These are phyloP conservation scores for Eleginops maclovinus DNA, from an alignment of 2,113 vertebrate species.

Conservation along the genomic window DNA sequence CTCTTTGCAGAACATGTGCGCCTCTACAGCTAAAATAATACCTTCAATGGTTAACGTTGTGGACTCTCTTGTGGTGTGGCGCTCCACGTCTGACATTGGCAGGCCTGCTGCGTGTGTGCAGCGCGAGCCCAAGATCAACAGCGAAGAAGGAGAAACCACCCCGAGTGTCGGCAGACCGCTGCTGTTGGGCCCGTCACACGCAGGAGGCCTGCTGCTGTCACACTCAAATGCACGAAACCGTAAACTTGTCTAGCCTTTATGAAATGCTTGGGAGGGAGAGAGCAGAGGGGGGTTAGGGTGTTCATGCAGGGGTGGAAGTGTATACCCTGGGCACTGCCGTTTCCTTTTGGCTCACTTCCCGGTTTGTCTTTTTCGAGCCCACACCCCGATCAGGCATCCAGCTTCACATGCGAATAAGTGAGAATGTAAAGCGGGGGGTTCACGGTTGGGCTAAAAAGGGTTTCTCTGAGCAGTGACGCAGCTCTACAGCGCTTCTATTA, in stretches of 20 bases:
- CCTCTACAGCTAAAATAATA: slow-evolving; percentile 41
- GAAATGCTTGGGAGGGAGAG: slow-evolving; percentile 28
- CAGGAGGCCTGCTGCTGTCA: slow-evolving; percentile 57
- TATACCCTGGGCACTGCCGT: slow-evolving; percentile 59
- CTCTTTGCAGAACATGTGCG: slow-evolving; percentile 26
- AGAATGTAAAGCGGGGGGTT: slow-evolving; percentile 17
- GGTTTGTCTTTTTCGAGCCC: slow-evolving; percentile 50
- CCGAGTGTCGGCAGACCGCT: slow-evolving; percentile 51
- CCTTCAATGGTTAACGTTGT: slow-evolving; percentile 37
- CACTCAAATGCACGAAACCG: slow-evolving; percentile 41
- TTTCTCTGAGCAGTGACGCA: slow-evolving; percentile 48
- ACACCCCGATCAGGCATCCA: slow-evolving; percentile 57
- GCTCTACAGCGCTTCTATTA: slow-evolving; percentile 51
- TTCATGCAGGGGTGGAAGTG: slow-evolving; percentile 52
- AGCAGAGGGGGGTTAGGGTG: background rate
- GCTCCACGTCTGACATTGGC: slow-evolving; percentile 60
- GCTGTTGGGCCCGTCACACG: slow-evolving; percentile 52
- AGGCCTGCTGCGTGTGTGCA: slow-evolving; percentile 37
- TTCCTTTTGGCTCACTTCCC: slow-evolving; percentile 74
- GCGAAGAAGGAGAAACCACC: slow-evolving; percentile 61
- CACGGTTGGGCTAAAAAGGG: slow-evolving; percentile 45
- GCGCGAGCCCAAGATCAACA: slow-evolving; percentile 74
- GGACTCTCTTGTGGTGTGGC: slow-evolving; percentile 41
- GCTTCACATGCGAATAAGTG: slow-evolving; percentile 59
- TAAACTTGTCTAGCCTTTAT: slow-evolving; percentile 47